Base-by-base conservation (phyloP, 2,797 vertebrate species). In the Vireo griseus region DNA sequence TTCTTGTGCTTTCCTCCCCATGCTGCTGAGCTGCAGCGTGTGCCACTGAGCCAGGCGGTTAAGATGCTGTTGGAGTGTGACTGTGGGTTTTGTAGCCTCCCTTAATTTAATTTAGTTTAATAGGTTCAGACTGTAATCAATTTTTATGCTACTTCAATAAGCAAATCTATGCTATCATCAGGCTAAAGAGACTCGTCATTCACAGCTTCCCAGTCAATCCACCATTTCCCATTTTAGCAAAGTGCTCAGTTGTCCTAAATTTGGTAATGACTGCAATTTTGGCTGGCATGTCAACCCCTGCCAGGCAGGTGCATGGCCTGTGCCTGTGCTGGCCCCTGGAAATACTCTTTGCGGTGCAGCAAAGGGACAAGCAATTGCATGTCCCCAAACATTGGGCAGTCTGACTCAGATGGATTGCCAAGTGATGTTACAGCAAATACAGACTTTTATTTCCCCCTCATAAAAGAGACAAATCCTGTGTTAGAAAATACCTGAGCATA, bases 91-190 rank as follows among this genome's bases (percentile, higher is more conserved):
- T 93, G 83, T 95, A 86, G 52, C 94, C 69, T 92, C 50, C 54
- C 57, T 79, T 96, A 88, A 96, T 95, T 95, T 95, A 86, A 90
- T 94, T 95, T 95, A 73, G 79, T 57, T 96, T 94, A 88, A 66
- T 91, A 33, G 80, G 82, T 93, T 95, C 94, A 89, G 86, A 86
- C 91, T 82, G 31, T 95, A 97, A 96, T 95, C 90, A 86, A 84
- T 96, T 96, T 97, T 96, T 96, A 96, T 96, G 95, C 89, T 66
- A 76, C 76, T 96, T 93, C 88, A 91, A 95, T 96, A 92, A 94
- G 94, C 66, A 91, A 88, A 94, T 94, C 78, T 92, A 82, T 94
- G 87, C 87, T 76, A 90, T 95, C 87, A 81, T 87, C 62, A 13
- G 78, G 66, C 91, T 94, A 86, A 95, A 93, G 90, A 81, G 87